Percentiles rank a stretch among this genome's conserved stretches.
Conservation (phyloP, 2,888 invertebrate genomes). For the Andrena chrysosceles region DNA sequence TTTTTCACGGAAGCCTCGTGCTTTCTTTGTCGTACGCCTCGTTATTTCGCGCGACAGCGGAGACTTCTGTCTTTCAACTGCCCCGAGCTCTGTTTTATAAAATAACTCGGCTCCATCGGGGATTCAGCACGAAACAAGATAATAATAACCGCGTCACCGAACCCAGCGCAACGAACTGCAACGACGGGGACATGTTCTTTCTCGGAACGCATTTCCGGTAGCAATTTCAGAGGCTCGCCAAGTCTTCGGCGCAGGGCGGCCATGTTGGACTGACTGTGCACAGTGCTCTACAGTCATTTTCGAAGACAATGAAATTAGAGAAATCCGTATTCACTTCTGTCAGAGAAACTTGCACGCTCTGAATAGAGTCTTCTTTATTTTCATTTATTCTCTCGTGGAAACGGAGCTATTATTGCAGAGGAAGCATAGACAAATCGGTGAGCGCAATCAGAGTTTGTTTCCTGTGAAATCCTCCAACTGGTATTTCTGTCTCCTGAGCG, state of each 20-base stretch:
- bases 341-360: background rate
- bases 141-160: conserved; percentile 8
- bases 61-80: background rate
- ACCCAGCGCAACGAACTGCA: background rate
- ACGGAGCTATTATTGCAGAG: too few relatives aligned
- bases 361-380: too few relatives aligned
- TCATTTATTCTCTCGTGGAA: too few relatives aligned
- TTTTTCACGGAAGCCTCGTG: background rate
- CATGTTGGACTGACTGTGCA: too few relatives aligned
- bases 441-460: background rate
- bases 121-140: background rate
- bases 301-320: too few relatives aligned
- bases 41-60: background rate
- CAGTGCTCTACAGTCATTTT: too few relatives aligned
- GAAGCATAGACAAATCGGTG: too few relatives aligned
- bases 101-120: background rate
- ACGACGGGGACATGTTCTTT: background rate
- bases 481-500: background rate
- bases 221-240: background rate
- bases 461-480: too few relatives aligned
- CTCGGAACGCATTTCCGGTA: background rate
- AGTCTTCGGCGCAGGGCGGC: background rate
- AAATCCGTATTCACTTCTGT: background rate
- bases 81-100: background rate
- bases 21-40: background rate